A percentile compares a stretch with the other conserved stretches of the same genome.
phyloP scores from a whole-genome alignment of 2,113 vertebrate genomes.

The Copsychus sechellarum region DNA sequence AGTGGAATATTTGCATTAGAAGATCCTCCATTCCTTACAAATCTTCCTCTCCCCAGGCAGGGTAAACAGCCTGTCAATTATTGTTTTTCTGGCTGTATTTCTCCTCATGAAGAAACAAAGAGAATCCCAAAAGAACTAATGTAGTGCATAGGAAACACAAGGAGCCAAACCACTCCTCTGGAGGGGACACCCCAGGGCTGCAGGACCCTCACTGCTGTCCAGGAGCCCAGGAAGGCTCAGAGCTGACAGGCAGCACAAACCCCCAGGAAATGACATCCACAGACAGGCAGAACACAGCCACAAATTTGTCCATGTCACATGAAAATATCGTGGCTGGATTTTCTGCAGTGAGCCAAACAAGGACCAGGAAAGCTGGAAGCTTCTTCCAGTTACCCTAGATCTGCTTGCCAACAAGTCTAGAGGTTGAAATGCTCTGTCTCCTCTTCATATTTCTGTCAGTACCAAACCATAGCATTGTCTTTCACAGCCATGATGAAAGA shows the following conservation, averaged over 20 bases:
- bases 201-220: fast-evolving
- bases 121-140: not conserved
- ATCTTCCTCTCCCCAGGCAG: not conserved
- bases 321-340: not conserved
- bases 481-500: not conserved
- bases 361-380: not conserved
- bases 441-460: not conserved
- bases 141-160: not conserved
- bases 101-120: not conserved
- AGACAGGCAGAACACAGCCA: not conserved
- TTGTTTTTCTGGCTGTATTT: not conserved
- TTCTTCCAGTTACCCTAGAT: not conserved
- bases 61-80: not conserved
- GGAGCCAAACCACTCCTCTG: not conserved
- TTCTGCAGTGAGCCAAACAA: fast-evolving
- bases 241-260: not conserved
- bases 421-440: not conserved
- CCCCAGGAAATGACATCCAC: not conserved
- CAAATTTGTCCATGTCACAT: not conserved
- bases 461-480: not conserved
- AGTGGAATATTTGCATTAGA: not conserved
- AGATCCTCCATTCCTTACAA: not conserved
- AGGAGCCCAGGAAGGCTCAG: fast-evolving
- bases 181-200: fast-evolving
- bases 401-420: not conserved